Percentiles rank a stretch among this genome's conserved stretches.
phyloP scores from a whole-genome alignment of 2,888 invertebrate species.

The Byasa hedistus region DNA sequence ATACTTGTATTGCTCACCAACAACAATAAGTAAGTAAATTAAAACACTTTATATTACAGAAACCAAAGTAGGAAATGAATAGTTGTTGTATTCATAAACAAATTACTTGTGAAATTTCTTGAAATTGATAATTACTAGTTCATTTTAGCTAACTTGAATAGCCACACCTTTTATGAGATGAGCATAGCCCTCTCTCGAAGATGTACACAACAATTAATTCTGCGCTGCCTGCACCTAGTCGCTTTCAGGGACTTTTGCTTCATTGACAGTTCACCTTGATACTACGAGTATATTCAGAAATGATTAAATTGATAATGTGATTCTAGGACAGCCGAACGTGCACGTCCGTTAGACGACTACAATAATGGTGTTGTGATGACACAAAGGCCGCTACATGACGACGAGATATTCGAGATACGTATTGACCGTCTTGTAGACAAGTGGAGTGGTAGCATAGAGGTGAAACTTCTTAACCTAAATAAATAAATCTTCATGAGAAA shows the following conservation, averaged over 20 bases:
- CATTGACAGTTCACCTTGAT: no score
- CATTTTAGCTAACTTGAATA: no score
- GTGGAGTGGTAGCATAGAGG: constrained; percentile 96
- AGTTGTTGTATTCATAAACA: neutral
- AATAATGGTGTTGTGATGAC: constrained; percentile 98
- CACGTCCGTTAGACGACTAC: constrained; percentile 94
- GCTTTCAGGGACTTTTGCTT: no score
- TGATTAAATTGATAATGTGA: neutral
- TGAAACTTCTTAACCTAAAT: constrained; percentile 41
- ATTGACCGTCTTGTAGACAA: constrained; percentile 96
- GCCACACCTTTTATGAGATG: no score
- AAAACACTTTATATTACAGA: neutral
- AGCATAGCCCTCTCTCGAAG: no score
- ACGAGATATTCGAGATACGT: constrained; percentile 96
- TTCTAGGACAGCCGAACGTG: constrained; percentile 88
- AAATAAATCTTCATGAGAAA: no score
- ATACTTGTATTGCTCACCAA: constrained; percentile 91
- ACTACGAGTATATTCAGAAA: neutral
- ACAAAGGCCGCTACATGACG: constrained; percentile 90
- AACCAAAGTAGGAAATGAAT: neutral
- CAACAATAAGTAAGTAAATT: constrained; percentile 78
- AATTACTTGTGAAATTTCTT: neutral
- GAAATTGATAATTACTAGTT: neutral
- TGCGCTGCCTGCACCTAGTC: no score
- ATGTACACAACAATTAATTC: no score